phyloP scores from a whole-genome alignment of 1,140 invertebrate species.

The Ceratina australensis region DNA sequence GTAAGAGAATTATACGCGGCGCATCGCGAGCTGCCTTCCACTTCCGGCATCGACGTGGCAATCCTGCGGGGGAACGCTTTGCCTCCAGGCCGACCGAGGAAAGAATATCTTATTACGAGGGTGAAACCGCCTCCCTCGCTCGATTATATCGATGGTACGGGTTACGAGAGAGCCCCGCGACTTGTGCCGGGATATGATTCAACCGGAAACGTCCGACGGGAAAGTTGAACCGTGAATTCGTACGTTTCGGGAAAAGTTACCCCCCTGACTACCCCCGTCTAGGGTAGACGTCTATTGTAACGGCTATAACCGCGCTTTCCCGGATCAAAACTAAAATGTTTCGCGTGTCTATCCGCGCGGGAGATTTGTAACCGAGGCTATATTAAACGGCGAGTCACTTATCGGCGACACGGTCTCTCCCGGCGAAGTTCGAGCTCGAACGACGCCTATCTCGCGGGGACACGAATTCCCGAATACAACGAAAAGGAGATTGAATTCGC shows the following conservation, averaged over 20 bases:
- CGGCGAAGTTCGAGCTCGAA: conserved; percentile 16
- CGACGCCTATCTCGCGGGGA: conserved; percentile 8
- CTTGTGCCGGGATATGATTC: conserved; percentile 44
- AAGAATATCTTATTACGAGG: conserved; percentile 24
- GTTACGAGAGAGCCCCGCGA: conserved; percentile 7
- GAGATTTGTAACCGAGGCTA: conserved; percentile 29
- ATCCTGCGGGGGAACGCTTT: not conserved
- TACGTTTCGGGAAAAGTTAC: conserved; percentile 53
- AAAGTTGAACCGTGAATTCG: conserved; percentile 59
- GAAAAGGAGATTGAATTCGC: conserved; percentile 56
- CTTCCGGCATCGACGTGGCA: conserved; percentile 17
- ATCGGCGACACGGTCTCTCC: conserved; percentile 47
- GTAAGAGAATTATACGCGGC: conserved; percentile 33
- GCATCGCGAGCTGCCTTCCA: not conserved
- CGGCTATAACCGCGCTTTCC: conserved; percentile 3
- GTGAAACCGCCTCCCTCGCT: not conserved
- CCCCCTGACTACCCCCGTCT: no score
- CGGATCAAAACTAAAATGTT: conserved; percentile 10
- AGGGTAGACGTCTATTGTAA: conserved; percentile 10
- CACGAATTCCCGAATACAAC: conserved; percentile 20
- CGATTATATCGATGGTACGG: conserved; percentile 28
- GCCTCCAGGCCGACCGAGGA: not conserved
- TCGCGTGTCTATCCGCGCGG: conserved; percentile 7
- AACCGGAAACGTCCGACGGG: conserved; percentile 27
- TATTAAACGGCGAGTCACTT: conserved; percentile 45